Evolutionary conservation across 92 coral and sea anemone species (phyloP), one percentile per base, ranked within the genome.

Genomic region (Actinostola sp.): DNA sequence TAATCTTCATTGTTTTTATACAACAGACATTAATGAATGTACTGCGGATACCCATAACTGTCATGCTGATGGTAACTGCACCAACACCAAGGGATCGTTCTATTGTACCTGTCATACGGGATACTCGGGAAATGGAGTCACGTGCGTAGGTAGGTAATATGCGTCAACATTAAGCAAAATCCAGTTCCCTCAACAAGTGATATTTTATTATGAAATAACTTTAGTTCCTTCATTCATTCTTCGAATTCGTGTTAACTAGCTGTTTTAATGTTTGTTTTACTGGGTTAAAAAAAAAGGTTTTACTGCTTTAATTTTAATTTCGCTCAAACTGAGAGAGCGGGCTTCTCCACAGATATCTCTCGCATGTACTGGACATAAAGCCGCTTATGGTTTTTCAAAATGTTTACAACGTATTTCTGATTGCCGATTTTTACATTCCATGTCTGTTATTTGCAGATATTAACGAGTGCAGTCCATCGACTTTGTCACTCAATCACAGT

Each of bases 61-160:
- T 63, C 88, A 92, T 56, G 15, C 23, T 63, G 91, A 92, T 31
- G 89, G 95, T 49, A 74, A 82, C 64, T 92, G 97, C 58, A 51
- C 89, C 58, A 89, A 92, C 85, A 84, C 84, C 42, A 79, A 70
- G 67, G 89, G 89, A 54, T 77, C 84, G 59, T 84, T 84, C 84
- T 29, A 53, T 61, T 81, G 80, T 29, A 87, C 92, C 14, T 88
- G 93, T 66, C 83, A 88, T 64, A 77, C 82, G 45, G 94, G 94
- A 44, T 89, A 80, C 76, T 85, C 90, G 2, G 94, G 94, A 38
- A 72, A 89, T 72, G 96, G 96, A 31, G 88, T 85, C 71, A 63
- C n/a, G n/a, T n/a, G n/a, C n/a, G n/a, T 64, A 13, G 65, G 61
- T 61, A 79, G 72, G 41, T 79, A 80, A n/a, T 69, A 79, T 30